Evolutionary conservation across 2,888 invertebrate species (phyloP), one percentile per base, ranked within the genome.

Genomic region (Suillia variegata): DNA sequence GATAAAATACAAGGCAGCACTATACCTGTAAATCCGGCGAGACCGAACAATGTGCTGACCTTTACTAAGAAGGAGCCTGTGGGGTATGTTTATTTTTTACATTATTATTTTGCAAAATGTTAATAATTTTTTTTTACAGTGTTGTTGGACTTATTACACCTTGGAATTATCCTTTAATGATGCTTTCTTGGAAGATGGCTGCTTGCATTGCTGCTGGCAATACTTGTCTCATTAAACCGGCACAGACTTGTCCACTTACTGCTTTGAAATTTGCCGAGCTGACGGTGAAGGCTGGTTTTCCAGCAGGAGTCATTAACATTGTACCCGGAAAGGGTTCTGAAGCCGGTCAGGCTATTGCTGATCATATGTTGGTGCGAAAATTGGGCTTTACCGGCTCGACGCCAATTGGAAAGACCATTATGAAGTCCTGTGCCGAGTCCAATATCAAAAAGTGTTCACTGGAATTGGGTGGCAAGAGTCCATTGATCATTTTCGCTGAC

Each of bases 141-240:
- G 97, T 98, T 2, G 95, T 94, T 73, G 97, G 91, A 0, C 83
- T 98, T 15, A 88, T 98, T 15, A 96, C 96, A 0, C 97, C 98
- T 0, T 98, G 98, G 98, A 98, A 98, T 81, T 98, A 98, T 80
- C 98, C 98, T 0, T 84, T 98, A 10, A 98, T 98, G 98, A 98
- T 98, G 98, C 83, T 98, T 12, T 94, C 96, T 0, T 98, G 97
- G 97, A 98, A 98, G 82, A 96, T 97, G 95, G 96, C 97, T 0
- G 95, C 98, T 2, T 98, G 97, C 76, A 84, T 98, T 50, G 96
- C 97, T 0, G 96, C 97, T 8, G 98, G 98, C 33, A 98, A 98
- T 78, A 96, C 97, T 0, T 96, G 97, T 0, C 89, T 98, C 0
- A 93, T 97, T 81, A 98, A 98, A 81, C 98, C 98, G 0, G 97